Conservation (phyloP, 2,113 vertebrate species). For the Campylorhamphus procurvoides region DNA sequence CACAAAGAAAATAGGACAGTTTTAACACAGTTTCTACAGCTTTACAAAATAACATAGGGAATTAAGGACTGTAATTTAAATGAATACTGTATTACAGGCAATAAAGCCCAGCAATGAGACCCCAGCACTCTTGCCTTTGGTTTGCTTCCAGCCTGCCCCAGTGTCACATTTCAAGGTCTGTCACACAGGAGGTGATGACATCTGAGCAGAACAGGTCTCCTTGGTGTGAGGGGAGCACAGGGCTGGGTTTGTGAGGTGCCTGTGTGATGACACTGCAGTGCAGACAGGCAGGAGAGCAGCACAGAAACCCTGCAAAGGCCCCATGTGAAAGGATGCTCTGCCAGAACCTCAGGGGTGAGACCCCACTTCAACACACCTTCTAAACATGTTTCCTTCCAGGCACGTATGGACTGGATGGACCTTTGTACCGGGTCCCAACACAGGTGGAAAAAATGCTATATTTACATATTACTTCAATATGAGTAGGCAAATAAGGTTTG, state of each 20-base stretch:
- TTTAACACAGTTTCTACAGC: not conserved
- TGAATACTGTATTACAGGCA: not conserved
- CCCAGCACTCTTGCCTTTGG: not conserved
- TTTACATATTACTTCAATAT: not conserved
- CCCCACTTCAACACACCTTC: not conserved
- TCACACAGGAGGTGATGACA: not conserved
- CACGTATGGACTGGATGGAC: not conserved
- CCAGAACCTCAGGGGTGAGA: not conserved
- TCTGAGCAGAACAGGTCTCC: not conserved
- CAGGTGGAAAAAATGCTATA: not conserved
- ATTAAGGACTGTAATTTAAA: not conserved
- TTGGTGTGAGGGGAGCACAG: not conserved
- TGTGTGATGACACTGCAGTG: not conserved
- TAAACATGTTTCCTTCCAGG: not conserved
- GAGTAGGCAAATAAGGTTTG: not conserved
- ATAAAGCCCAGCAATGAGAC: not conserved
- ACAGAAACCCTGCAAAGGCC: not conserved
- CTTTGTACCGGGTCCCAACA: not conserved
- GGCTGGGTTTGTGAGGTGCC: not conserved
- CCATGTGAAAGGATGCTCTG: fast-evolving
- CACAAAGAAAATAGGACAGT: not conserved
- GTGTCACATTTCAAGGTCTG: too few species aligned
- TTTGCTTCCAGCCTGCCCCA: not conserved
- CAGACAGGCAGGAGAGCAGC: not conserved
- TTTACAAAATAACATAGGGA: not conserved